Evolutionary conservation across 2,113 vertebrate genomes (phyloP).

Genomic region (Oncorhynchus kisutch): DNA sequence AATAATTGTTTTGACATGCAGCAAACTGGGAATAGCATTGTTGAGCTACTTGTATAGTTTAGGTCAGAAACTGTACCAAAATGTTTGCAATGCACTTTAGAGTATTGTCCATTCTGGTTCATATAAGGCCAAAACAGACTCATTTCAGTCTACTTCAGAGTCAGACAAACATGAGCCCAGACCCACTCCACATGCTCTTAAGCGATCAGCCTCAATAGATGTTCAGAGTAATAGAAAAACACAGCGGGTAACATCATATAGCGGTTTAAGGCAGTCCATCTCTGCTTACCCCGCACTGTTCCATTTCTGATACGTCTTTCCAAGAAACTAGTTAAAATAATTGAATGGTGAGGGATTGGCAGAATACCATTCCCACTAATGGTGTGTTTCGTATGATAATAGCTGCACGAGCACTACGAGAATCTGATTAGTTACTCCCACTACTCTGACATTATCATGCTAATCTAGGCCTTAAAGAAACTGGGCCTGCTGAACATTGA

Average conservation of each 20-base stretch:
- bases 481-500: background rate
- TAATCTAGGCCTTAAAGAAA: background rate
- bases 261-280: background rate
- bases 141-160: background rate
- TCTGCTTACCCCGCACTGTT: background rate
- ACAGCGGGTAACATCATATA: background rate
- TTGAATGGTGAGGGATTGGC: slow-evolving; percentile 1
- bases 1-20: too few relatives aligned
- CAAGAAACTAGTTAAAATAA: background rate
- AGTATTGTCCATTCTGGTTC: background rate
- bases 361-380: slow-evolving; percentile 1
- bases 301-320: background rate
- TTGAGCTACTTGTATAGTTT: too few relatives aligned
- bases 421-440: background rate
- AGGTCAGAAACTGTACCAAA: too few relatives aligned
- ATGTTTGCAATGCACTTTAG: too few relatives aligned
- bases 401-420: background rate
- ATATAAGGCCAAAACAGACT: background rate
- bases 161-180: background rate
- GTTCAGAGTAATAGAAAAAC: background rate
- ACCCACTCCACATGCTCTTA: background rate
- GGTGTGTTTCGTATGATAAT: slow-evolving; percentile 2
- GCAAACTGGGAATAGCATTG: too few relatives aligned
- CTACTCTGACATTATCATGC: background rate
- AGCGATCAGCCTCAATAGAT: background rate